Percentiles rank a stretch among this genome's conserved stretches.
Conservation (phyloP, 2,888 invertebrate species). For the Creontiades dilutus region DNA sequence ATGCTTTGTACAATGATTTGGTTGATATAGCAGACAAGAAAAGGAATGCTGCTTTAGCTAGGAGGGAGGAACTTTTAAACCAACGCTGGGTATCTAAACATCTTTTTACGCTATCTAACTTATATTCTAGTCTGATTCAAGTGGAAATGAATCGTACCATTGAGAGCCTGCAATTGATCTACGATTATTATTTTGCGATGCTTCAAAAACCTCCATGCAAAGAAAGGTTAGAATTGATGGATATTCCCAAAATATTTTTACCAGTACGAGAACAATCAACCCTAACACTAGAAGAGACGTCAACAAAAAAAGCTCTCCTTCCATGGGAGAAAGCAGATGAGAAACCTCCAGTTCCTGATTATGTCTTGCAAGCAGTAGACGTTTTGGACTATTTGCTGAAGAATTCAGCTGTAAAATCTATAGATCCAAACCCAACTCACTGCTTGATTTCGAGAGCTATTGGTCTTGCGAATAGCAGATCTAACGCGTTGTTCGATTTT, state of each 20-base stretch:
- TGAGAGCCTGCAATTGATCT: slow-evolving; percentile 51
- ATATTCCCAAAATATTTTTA: slow-evolving; percentile 44
- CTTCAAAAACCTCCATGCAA: slow-evolving; percentile 57
- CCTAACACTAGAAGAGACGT: neutral
- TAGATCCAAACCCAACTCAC: slow-evolving; percentile 41
- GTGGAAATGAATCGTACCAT: slow-evolving; percentile 49
- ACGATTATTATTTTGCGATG: slow-evolving; percentile 68
- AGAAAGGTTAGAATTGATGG: slow-evolving; percentile 16
- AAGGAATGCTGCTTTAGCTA: slow-evolving; percentile 33
- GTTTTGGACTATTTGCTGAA: slow-evolving; percentile 33
- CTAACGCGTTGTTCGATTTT: slow-evolving; percentile 48
- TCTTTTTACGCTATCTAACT: slow-evolving; percentile 52
- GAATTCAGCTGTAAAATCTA: slow-evolving; percentile 28
- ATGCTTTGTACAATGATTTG: slow-evolving; percentile 54
- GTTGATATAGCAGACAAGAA: slow-evolving; percentile 58
- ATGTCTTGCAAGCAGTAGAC: neutral
- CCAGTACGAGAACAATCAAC: slow-evolving; percentile 19
- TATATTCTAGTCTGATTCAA: slow-evolving; percentile 48
- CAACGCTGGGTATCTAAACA: slow-evolving; percentile 56
- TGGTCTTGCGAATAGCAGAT: neutral
- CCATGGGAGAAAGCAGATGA: slow-evolving; percentile 36
- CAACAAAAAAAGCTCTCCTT: slow-evolving; percentile 4
- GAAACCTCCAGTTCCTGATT: slow-evolving; percentile 11
- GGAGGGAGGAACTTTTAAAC: slow-evolving; percentile 45
- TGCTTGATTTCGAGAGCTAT: slow-evolving; percentile 9